phyloP scores from a whole-genome alignment of 2,113 vertebrate species.

The Phaethornis superciliosus region DNA sequence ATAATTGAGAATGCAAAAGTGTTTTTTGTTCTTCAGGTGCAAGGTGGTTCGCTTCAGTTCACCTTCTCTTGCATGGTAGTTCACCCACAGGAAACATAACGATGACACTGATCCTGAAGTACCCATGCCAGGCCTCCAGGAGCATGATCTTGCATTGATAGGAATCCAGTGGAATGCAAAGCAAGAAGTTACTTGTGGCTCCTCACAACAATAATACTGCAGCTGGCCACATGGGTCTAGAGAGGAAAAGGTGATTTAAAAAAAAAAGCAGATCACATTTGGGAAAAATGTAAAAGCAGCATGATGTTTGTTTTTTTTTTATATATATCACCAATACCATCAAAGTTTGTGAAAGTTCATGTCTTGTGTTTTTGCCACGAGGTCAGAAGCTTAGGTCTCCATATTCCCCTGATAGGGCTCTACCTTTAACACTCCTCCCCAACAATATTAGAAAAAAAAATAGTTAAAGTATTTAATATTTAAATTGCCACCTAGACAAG shows the following conservation, averaged over 20 bases:
- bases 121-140: accelerated
- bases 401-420: background rate
- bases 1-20: background rate
- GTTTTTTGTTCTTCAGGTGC: background rate
- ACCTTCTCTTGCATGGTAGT: too few relatives aligned
- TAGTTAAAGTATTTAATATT: background rate
- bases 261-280: background rate
- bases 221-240: accelerated
- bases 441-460: background rate
- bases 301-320: background rate
- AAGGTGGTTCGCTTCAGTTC: too few relatives aligned
- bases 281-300: background rate
- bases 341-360: background rate
- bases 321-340: accelerated
- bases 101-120: background rate
- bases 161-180: background rate
- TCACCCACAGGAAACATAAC: background rate
- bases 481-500: background rate
- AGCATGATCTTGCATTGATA: accelerated
- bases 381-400: background rate
- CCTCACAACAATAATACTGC: background rate
- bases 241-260: background rate
- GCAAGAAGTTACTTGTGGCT: background rate
- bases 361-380: background rate
- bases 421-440: background rate